Percentiles rank a stretch among this genome's conserved stretches.
Evolutionary conservation across 2,888 invertebrate genomes (phyloP).

Genomic region (Rhyacophila evoluta): DNA sequence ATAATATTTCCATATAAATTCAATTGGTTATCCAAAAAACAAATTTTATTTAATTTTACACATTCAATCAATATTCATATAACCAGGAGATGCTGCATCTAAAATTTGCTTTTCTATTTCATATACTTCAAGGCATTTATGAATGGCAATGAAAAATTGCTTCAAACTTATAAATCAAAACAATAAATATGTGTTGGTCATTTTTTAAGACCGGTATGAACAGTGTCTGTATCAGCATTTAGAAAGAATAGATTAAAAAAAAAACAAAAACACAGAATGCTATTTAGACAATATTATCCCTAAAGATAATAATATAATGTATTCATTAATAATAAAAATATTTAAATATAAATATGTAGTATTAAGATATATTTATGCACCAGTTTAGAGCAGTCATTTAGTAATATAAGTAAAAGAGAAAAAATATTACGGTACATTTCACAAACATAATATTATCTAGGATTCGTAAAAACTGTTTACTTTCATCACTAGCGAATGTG

Average conservation of each 20-base stretch:
- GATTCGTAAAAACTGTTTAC: slow-evolving; percentile 49
- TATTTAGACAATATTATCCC: background rate
- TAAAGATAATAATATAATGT: slow-evolving; percentile 20
- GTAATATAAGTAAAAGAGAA: slow-evolving; percentile 54
- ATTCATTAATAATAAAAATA: slow-evolving; percentile 20
- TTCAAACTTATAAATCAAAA: too few species aligned
- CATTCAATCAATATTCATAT: too few species aligned
- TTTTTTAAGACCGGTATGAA: background rate
- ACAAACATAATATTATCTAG: slow-evolving; percentile 55
- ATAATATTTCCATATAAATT: too few species aligned
- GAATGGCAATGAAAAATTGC: too few species aligned
- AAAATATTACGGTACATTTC: slow-evolving; percentile 42
- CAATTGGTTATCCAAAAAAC: too few species aligned
- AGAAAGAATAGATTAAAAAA: background rate
- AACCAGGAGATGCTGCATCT: too few species aligned
- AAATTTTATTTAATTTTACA: too few species aligned
- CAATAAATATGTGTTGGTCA: too few species aligned
- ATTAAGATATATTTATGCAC: slow-evolving; percentile 26
- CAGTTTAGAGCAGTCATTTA: slow-evolving; percentile 36
- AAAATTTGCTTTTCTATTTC: too few species aligned
- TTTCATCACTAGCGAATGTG: slow-evolving; percentile 35
- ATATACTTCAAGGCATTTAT: too few species aligned
- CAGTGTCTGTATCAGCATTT: background rate
- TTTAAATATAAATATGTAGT: slow-evolving; percentile 25
- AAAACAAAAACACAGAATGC: background rate